phyloP scores from a whole-genome alignment of 2,113 vertebrate species.

The Mirza zaza region DNA sequence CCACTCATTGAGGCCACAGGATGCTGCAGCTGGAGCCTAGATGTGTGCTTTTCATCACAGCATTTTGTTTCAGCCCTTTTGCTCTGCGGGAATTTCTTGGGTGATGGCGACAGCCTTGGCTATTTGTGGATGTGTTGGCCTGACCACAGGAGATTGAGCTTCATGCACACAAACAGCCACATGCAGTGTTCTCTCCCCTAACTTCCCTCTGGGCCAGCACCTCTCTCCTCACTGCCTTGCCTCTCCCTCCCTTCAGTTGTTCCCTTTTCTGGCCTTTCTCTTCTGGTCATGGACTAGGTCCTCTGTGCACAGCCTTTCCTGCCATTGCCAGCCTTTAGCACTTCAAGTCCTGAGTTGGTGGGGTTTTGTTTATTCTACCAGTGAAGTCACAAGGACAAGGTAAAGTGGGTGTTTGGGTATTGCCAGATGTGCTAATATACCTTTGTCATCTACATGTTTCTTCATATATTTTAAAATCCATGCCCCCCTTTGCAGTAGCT shows the following conservation, averaged over 20 bases:
- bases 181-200: no score
- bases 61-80: no score
- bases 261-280: background rate
- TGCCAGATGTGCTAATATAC: background rate
- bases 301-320: background rate
- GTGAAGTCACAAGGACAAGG: background rate
- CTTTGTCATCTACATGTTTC: background rate
- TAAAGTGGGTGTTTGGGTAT: background rate
- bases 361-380: background rate
- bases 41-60: fast-evolving
- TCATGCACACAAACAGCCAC: background rate
- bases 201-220: background rate
- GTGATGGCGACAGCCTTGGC: fast-evolving
- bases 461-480: background rate
- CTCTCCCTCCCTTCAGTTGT: no score
- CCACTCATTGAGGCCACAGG: background rate
- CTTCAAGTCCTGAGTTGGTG: background rate
- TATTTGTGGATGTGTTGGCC: background rate
- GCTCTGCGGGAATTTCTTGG: background rate
- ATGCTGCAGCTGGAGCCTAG: background rate
- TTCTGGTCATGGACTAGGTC: background rate
- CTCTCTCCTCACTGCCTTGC: background rate
- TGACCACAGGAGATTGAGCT: background rate
- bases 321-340: background rate
- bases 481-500: background rate